A percentile compares a stretch with the other conserved stretches of the same genome.
These are phyloP conservation scores for Andrena cerasifolii DNA, from an alignment of 1,140 invertebrate species.

Conservation along the genomic window DNA sequence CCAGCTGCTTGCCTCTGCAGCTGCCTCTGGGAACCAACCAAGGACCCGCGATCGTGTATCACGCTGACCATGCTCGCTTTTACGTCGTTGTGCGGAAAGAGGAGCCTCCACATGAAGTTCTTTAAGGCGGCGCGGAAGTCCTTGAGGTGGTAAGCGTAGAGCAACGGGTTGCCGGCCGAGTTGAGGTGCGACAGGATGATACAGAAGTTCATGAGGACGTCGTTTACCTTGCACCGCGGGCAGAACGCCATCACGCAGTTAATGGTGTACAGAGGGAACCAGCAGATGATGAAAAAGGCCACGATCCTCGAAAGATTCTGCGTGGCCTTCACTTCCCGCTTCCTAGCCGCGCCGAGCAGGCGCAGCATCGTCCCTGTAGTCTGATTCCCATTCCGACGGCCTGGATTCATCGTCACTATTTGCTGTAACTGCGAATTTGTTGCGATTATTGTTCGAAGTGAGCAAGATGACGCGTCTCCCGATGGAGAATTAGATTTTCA, in stretches of 20 bases:
- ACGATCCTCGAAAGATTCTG: conserved; percentile 96
- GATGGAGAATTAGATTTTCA: too few species aligned
- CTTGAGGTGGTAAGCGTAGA: conserved; percentile 95
- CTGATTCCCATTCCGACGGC: conserved; percentile 58
- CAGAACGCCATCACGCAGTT: conserved; percentile 94
- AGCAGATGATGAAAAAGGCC: conserved; percentile 95
- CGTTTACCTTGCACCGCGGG: conserved; percentile 85
- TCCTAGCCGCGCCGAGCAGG: conserved; percentile 89
- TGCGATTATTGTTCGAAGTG: conserved; percentile 13
- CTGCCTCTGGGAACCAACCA: conserved; percentile 55
- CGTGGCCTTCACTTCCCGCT: conserved; percentile 94
- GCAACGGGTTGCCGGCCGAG: conserved; percentile 92
- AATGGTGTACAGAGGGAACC: conserved; percentile 95
- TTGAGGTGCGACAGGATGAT: conserved; percentile 95
- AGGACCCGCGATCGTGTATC: conserved; percentile 61
- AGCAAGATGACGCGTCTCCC: too few species aligned
- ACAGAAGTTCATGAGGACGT: conserved; percentile 88
- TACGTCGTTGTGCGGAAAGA: conserved; percentile 53
- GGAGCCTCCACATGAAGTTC: conserved; percentile 82
- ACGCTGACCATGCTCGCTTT: conserved; percentile 58
- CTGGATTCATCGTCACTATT: conserved; percentile 84
- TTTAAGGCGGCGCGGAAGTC: conserved; percentile 91
- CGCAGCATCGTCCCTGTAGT: conserved; percentile 87
- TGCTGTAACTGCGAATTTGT: conserved; percentile 80
- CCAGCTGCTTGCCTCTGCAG: conserved; percentile 29